A percentile compares a stretch with the other conserved stretches of the same genome.
phyloP scores from a whole-genome alignment of 1,140 invertebrate species.

The Heliconius himera region DNA sequence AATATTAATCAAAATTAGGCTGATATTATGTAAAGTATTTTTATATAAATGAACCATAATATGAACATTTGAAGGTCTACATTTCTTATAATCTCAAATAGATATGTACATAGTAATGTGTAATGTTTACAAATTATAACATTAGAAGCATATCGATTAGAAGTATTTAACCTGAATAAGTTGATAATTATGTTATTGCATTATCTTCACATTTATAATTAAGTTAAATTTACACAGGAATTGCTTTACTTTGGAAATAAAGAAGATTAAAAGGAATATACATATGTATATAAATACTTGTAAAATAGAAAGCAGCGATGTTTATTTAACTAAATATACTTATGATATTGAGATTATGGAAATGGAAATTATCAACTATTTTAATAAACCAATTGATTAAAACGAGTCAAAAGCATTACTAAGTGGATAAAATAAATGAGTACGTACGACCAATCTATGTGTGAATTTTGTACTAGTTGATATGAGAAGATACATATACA shows the following conservation, averaged over 20 bases:
- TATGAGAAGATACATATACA: not conserved
- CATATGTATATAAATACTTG: not conserved
- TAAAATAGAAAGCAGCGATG: not conserved
- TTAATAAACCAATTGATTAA: not conserved
- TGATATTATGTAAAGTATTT: too few relatives aligned
- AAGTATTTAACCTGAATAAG: constrained; percentile 9
- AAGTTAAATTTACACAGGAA: not conserved
- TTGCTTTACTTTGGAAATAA: not conserved
- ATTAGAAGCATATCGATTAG: constrained; percentile 1
- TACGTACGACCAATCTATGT: constrained; percentile 3
- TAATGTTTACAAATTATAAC: constrained; percentile 8
- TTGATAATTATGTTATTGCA: not conserved
- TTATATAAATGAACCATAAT: not conserved
- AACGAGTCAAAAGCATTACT: not conserved
- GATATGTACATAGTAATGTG: not conserved
- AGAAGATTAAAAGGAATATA: not conserved
- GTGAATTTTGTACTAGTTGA: not conserved
- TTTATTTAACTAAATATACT: not conserved
- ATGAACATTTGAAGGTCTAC: not conserved
- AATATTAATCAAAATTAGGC: too few relatives aligned
- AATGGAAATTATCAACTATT: not conserved
- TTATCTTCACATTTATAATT: not conserved
- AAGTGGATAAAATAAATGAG: not conserved
- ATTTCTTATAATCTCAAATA: not conserved
- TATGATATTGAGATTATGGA: not conserved